Evolutionary conservation across 2,797 vertebrate genomes (phyloP).

Genomic region (Dromococcyx pavoninus): DNA sequence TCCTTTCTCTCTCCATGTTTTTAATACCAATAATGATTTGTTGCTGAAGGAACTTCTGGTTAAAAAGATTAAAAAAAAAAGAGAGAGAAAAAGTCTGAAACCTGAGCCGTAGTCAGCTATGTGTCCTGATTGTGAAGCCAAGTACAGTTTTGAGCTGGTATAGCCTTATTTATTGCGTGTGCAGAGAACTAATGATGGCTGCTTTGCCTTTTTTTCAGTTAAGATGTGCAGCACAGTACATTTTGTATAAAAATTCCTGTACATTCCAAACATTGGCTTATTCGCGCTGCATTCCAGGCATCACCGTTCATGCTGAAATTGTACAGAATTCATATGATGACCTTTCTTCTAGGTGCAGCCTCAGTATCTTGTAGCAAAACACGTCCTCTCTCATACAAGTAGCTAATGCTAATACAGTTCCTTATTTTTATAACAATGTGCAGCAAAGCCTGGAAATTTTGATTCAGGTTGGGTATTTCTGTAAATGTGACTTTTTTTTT

Average conservation of each 20-base stretch:
- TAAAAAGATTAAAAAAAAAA: neutral
- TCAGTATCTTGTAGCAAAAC: neutral
- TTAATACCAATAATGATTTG: neutral
- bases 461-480: neutral
- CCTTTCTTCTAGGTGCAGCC: neutral
- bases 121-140: neutral
- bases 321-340: neutral
- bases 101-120: neutral
- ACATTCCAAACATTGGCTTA: neutral
- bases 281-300: neutral
- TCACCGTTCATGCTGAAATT: neutral
- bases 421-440: neutral
- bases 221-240: fast-evolving
- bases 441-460: neutral
- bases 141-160: neutral
- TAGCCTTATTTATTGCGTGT: neutral
- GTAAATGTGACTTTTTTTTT: constrained; percentile 34
- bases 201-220: neutral
- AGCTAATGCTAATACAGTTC: neutral
- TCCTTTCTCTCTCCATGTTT: neutral
- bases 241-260: neutral
- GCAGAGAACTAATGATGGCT: neutral
- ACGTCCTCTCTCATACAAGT: neutral
- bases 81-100: neutral
- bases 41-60: neutral